Evolutionary conservation across 30 jellyfish, hydroid and myxozoan species (phyloP), one percentile per base, ranked within the genome.

Genomic region (Aurelia sp.): DNA sequence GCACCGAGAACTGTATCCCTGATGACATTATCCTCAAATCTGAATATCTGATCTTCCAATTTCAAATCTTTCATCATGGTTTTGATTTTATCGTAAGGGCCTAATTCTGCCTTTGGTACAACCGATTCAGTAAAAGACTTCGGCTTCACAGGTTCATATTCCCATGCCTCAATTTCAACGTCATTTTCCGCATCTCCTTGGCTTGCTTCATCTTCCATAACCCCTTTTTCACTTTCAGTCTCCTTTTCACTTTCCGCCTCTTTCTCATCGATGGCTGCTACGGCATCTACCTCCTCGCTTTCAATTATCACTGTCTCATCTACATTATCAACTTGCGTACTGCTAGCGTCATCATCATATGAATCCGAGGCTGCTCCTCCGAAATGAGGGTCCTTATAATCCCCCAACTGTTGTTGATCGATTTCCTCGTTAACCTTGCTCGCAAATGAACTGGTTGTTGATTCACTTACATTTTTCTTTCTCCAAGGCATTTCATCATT

Each of bases 1-100:
- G 90, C 90, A 4, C 40, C 60, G 3, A 81, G 80, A 19, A 81
- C 90, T 9, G 90, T 67, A 33, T 81, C 90, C 23, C 90, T 69
- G 33, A 81, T 81, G 17, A 81, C 71, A 15, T 81, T 81, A 27
- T 81, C 71, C 76, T 81, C 62, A 68, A 81, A 81, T 50, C 90
- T 48, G 4, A 47, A 40, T 20, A 81, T 15, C 33, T 81, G 83
- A 70, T 81, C 90, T 18, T 81, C 90, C 52, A 81, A 52, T 20
- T 52, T 21, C 64, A 81, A 74, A 5, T 81, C 73, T 16, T 66
- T 81, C 68, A 81, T 58, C 84, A 81, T 81, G 9, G 13, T 57
- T 50, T 31, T 59, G 20, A 81, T 57, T 5, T 68, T 31, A 52
- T 51, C 62, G 51, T 62, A 81, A 6, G 81, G 76, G 33, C 80